phyloP scores from a whole-genome alignment of 1,140 invertebrate species.

The Atta texana region DNA sequence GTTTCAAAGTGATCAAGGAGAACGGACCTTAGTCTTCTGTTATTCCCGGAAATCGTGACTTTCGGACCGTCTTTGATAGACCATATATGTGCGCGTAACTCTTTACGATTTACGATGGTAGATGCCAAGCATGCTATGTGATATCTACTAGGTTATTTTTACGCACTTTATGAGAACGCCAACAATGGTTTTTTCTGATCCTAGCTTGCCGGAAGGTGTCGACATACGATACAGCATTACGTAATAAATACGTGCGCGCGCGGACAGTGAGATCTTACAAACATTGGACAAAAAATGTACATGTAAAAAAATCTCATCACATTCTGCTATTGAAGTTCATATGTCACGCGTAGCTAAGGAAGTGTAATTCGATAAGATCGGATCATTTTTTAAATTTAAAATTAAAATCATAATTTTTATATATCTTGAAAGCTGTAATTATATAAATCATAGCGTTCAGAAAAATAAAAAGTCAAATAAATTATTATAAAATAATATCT shows the following conservation, averaged over 20 bases:
- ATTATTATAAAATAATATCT: background rate
- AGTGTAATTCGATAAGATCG: background rate
- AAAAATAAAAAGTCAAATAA: background rate
- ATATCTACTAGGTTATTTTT: slow-evolving; percentile 40
- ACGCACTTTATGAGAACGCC: slow-evolving; percentile 19
- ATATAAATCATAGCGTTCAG: background rate
- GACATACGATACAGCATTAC: slow-evolving; percentile 27
- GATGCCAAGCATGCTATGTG: slow-evolving; percentile 16
- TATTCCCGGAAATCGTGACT: slow-evolving; percentile 80
- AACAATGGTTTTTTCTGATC: slow-evolving; percentile 1
- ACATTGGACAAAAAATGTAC: background rate
- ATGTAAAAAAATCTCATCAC: background rate
- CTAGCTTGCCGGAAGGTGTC: slow-evolving; percentile 3
- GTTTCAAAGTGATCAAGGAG: slow-evolving; percentile 43
- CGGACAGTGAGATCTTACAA: slow-evolving; percentile 11
- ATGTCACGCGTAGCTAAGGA: background rate
- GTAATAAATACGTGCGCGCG: slow-evolving; percentile 19
- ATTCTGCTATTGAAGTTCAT: background rate
- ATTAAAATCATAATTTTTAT: background rate
- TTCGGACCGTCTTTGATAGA: slow-evolving; percentile 45
- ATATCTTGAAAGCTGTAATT: background rate
- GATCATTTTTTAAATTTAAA: background rate
- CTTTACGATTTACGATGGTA: slow-evolving; percentile 60
- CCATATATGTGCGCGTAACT: slow-evolving; percentile 58
- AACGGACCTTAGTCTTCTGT: slow-evolving; percentile 71